phyloP scores from a whole-genome alignment of 2,113 vertebrate species.

The Paratilapia polleni region DNA sequence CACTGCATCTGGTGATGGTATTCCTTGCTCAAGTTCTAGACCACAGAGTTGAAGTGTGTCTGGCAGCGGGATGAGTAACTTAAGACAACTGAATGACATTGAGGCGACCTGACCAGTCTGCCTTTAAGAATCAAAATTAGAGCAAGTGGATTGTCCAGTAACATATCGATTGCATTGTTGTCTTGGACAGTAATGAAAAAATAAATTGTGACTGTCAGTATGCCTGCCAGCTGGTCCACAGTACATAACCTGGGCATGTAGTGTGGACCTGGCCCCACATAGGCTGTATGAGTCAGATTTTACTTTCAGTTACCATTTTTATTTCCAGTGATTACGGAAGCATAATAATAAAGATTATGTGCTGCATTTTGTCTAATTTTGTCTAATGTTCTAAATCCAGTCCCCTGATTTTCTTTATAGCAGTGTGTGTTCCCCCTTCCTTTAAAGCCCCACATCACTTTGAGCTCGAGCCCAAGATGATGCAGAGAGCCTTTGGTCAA shows the following conservation, averaged over 20 bases:
- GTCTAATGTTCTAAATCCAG: no score
- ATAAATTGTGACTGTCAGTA: background rate
- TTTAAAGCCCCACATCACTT: no score
- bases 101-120: background rate
- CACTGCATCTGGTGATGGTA: background rate
- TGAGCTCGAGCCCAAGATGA: no score
- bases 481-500: no score
- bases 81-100: no score
- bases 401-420: no score
- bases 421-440: no score
- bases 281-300: background rate
- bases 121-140: background rate
- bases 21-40: background rate
- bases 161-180: background rate
- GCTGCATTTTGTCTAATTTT: background rate
- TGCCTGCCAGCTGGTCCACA: no score
- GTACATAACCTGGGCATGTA: background rate
- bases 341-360: background rate
- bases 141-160: background rate
- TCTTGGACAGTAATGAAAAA: background rate
- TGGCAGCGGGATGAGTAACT: no score
- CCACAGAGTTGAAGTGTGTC: background rate
- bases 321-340: background rate
- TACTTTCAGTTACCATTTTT: background rate
- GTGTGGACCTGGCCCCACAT: background rate